Base-by-base conservation (phyloP, 2,797 vertebrate genomes). In the Eidolon dupreanum region DNA sequence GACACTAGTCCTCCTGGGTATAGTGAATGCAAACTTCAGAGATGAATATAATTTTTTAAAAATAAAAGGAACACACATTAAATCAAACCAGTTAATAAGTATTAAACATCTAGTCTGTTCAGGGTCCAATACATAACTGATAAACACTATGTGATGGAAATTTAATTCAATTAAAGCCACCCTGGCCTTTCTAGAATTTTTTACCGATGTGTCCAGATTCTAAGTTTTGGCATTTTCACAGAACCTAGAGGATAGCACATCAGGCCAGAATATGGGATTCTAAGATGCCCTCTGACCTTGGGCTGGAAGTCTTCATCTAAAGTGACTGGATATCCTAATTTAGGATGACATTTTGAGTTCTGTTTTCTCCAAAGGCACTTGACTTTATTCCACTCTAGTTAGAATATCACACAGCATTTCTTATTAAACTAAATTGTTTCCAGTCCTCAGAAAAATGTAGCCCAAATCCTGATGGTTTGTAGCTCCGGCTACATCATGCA, bases 91-190 rank as follows among this genome's bases (percentile, higher is more conserved):
- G 88, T 83, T 71, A 93, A 78, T 59, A 90, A 28, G 22, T 38
- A 22, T 88, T 85, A 88, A 86, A 85, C n/a, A 74, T 63, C 49
- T 95, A 22, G 5, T 36, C 24, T 31, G 4, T 74, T 86, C 73
- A 88, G 65, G 43, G 55, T 83, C 31, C 28, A 84, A 68, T 55
- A 66, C 41, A 53, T 36, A 95, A 86, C 38, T 65, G 63, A 78
- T 85, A 79, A 88, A 63, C 28, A 53, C 71, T 51, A 12, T 38
- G 15, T 5, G 19, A 65, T 81, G 19, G 26, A 19, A 79, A 86
- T 63, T 92, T 84, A n/a, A 79, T 83, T 88, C 79, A 96, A 53
- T 55, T 31, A 71, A 59, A 95, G 43, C 13, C 71, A 53, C 41
- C 41, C 75, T 70, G 53, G 20, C 17, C 13, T 65, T 36, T 7